Evolutionary conservation across 2,113 vertebrate species (phyloP), one percentile per base, ranked within the genome.

Genomic region (Podarcis cretensis): DNA sequence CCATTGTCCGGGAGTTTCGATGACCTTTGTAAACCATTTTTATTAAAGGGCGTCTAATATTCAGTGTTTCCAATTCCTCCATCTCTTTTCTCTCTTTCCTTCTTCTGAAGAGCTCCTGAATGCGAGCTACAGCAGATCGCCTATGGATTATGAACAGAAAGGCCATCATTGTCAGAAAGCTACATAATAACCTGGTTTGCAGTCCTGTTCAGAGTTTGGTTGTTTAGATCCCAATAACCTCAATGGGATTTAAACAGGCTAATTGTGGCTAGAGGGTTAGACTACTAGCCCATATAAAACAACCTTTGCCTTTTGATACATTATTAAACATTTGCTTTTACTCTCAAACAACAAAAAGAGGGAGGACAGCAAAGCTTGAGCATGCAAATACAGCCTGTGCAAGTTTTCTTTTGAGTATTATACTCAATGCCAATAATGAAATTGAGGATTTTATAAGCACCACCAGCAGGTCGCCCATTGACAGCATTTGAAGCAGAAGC

Each of bases 1-100:
- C 99, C 99, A 99, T 99, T 35, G 99, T 99, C 83, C 99, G 97
- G 92, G 99, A 99, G 97, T 99, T 99, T 78, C 99, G 99, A 92
- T 99, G 99, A 75, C 99, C 99, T 94, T 99, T 99, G 91, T 99
- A 99, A 63, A 99, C 98, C 98, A 98, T 98, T 97, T 99, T 99
- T 59, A 98, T 98, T 0, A 98, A 93, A 6, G 99, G 99, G 74
- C 98, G 98, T 89, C 98, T 96, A 92, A 99, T 99, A 74, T 99
- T 99, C 92, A 99, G 86, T 0, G 98, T 99, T 84, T 99, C 99
- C 88, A 98, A 95, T 91, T 99, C 99, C 90, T 99, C 99, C 98
- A 99, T 98, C 93, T 99, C 99, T 85, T 99, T 97, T 78, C 98
- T 97, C 93, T 99, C 99, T 92, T 99, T 99, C 92, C 99, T 98